phyloP scores from a whole-genome alignment of 2,113 vertebrate genomes.

The Elaphurus davidianus region DNA sequence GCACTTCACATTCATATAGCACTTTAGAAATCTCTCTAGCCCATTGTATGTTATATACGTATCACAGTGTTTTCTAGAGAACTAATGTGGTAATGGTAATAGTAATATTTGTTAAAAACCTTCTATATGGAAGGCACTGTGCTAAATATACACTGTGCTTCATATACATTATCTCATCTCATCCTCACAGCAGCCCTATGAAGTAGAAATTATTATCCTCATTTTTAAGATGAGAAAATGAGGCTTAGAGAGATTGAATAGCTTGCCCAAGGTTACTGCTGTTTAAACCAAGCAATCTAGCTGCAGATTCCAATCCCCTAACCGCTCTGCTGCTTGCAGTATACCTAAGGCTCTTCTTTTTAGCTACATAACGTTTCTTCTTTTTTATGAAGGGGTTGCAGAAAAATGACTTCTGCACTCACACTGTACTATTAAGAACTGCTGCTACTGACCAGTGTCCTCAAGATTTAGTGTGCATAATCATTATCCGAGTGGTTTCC shows the following conservation, averaged over 20 bases:
- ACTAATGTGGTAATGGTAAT: background rate
- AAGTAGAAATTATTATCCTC: slow-evolving; percentile 41
- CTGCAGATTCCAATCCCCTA: background rate
- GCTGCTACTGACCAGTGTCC: background rate
- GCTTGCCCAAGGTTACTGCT: slow-evolving; percentile 1
- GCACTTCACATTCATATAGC: background rate
- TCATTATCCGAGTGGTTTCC: background rate
- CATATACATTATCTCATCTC: background rate
- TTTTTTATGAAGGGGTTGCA: background rate
- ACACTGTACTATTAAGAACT: background rate
- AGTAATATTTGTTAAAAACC: slow-evolving; percentile 28
- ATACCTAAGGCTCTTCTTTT: background rate
- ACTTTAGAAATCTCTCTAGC: slow-evolving; percentile 12
- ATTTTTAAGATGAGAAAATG: slow-evolving; percentile 57
- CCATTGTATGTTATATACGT: background rate
- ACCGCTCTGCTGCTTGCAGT: background rate
- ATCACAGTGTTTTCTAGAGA: slow-evolving; percentile 5
- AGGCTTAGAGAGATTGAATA: slow-evolving; percentile 9
- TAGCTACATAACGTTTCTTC: background rate
- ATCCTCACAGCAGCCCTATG: slow-evolving; percentile 5
- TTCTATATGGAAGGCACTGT: background rate
- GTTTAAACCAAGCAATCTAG: slow-evolving; percentile 25
- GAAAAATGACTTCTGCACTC: background rate
- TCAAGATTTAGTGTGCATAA: background rate
- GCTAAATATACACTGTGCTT: background rate